Evolutionary conservation across 2,797 vertebrate genomes (phyloP).

Genomic region (Spinus pinus): DNA sequence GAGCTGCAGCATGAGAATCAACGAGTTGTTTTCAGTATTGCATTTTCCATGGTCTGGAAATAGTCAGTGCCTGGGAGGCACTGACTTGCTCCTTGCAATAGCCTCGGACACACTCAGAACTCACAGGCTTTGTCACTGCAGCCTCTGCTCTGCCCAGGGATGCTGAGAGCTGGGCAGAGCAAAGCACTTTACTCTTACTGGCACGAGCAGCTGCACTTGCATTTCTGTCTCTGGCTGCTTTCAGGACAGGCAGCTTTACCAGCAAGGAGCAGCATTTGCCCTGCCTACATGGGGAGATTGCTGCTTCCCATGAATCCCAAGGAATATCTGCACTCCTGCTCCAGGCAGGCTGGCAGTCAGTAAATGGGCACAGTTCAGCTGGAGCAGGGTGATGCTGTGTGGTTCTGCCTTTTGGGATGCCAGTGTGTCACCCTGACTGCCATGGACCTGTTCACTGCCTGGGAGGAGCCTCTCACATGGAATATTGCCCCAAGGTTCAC

Average conservation of each 20-base stretch:
- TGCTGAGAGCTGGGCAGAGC: neutral
- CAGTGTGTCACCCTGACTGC: neutral
- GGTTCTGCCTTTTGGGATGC: neutral
- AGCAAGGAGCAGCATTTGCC: neutral
- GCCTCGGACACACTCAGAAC: neutral
- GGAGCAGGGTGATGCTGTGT: neutral
- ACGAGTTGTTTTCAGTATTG: neutral
- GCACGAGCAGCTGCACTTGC: neutral
- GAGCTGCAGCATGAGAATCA: neutral
- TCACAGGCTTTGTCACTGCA: neutral
- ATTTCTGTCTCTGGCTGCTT: neutral
- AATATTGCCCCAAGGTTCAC: neutral
- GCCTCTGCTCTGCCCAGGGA: neutral
- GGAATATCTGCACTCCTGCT: neutral
- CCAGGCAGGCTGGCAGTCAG: neutral
- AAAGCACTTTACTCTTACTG: neutral
- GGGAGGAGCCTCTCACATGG: neutral
- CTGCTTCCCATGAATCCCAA: neutral
- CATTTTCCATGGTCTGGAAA: slow-evolving; percentile 1
- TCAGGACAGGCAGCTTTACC: neutral
- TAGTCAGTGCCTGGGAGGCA: neutral
- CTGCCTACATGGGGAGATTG: fast-evolving
- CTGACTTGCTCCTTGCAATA: neutral
- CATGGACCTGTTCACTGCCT: neutral
- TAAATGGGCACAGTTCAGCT: neutral